A percentile compares a stretch with the other conserved stretches of the same genome.
phyloP scores from a whole-genome alignment of 1,140 invertebrate genomes.

The Caenorhabditis remanei region DNA sequence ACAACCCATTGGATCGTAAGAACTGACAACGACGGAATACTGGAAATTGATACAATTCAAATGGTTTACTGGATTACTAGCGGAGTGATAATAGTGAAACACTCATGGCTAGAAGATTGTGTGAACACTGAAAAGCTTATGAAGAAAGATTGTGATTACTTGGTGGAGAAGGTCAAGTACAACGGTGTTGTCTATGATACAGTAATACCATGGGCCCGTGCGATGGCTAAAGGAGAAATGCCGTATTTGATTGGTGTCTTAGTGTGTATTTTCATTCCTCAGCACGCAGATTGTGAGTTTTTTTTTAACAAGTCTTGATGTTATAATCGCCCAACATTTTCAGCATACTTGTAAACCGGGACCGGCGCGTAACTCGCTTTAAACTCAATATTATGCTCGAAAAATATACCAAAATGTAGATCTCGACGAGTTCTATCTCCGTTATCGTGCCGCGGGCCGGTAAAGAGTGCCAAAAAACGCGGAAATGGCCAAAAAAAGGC shows the following conservation, averaged over 20 bases:
- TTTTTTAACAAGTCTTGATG: no score
- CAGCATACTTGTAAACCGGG: no score
- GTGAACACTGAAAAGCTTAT: neutral
- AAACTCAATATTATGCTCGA: no score
- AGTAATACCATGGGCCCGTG: neutral
- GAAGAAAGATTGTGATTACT: neutral
- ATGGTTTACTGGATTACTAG: neutral
- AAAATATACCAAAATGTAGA: no score
- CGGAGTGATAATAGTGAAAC: neutral
- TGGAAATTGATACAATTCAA: neutral
- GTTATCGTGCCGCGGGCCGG: no score
- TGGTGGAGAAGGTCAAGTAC: conserved; percentile 4
- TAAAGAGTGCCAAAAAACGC: no score
- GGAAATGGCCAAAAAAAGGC: no score
- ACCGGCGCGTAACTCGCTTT: no score
- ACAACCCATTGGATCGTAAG: neutral
- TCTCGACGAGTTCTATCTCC: no score
- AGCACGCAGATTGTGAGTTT: neutral
- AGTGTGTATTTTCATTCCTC: neutral
- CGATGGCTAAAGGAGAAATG: conserved; percentile 21
- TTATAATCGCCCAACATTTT: neutral
- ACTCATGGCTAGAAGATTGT: neutral
- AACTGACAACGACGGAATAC: neutral
- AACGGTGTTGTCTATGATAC: conserved; percentile 13
- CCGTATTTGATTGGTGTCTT: conserved; percentile 6